These are phyloP conservation scores for Lacerta viridis DNA, from an alignment of 2,797 vertebrate species.

Conservation along the genomic window DNA sequence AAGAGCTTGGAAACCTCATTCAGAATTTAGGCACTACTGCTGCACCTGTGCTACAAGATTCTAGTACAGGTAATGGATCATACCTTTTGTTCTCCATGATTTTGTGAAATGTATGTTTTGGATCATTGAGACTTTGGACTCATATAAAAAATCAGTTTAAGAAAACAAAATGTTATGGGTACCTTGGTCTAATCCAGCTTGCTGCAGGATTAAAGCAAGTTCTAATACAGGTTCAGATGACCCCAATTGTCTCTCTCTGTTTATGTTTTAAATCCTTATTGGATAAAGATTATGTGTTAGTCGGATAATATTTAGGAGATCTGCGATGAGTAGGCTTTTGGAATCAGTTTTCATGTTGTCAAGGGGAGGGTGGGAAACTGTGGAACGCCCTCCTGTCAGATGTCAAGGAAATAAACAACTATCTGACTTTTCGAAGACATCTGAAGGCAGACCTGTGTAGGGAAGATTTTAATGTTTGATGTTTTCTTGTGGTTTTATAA, in stretches of 20 bases:
- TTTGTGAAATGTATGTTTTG: not conserved
- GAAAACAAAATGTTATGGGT: not conserved
- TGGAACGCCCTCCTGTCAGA: too few species aligned
- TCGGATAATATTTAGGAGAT: not conserved
- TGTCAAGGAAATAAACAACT: too few species aligned
- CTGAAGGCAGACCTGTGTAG: too few species aligned
- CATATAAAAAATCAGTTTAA: not conserved
- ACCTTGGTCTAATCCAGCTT: not conserved
- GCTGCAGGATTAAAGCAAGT: not conserved
- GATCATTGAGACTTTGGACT: not conserved
- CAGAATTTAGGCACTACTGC: constrained; percentile 87
- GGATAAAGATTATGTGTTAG: not conserved
- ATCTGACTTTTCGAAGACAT: too few species aligned
- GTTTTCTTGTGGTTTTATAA: too few species aligned
- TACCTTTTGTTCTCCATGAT: not conserved
- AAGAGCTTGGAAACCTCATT: constrained; percentile 90
- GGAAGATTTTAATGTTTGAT: too few species aligned
- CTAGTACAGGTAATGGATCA: constrained; percentile 83
- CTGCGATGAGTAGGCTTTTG: not conserved
- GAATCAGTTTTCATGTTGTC: not conserved
- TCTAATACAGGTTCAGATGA: not conserved
- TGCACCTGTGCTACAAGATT: constrained; percentile 88
- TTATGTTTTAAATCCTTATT: not conserved
- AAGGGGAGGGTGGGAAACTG: too few species aligned
- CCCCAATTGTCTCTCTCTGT: not conserved